A percentile compares a stretch with the other conserved stretches of the same genome.
Evolutionary conservation across 2,888 invertebrate genomes (phyloP).

Genomic region (Suillia variegata): DNA sequence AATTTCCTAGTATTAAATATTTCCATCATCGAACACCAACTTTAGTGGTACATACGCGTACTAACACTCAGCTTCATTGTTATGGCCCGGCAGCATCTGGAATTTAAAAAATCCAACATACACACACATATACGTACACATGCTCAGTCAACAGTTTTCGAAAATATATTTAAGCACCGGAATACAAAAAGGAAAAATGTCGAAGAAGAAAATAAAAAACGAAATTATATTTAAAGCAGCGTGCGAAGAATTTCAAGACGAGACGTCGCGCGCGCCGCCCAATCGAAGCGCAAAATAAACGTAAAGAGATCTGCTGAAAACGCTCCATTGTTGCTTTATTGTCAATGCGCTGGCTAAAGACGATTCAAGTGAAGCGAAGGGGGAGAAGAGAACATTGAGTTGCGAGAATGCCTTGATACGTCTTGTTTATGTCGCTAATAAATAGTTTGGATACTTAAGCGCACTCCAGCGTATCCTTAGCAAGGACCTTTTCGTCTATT

Average conservation of each 20-base stretch:
- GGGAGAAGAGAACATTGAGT: neutral
- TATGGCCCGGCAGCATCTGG: too few species aligned
- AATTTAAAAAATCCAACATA: too few species aligned
- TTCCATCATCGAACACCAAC: too few species aligned
- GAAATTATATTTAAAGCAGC: neutral
- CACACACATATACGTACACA: too few species aligned
- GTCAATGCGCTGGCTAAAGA: too few species aligned
- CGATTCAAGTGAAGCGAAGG: too few species aligned
- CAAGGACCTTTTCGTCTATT: conserved; percentile 27
- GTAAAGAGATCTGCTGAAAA: neutral
- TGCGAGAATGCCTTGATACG: neutral
- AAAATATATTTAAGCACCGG: neutral
- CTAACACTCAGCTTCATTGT: too few species aligned
- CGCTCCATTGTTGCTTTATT: neutral
- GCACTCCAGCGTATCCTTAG: conserved; percentile 1
- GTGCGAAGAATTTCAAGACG: neutral
- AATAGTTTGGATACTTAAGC: conserved; percentile 15
- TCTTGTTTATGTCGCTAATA: conserved; percentile 18
- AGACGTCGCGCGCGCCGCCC: neutral
- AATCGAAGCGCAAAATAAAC: too few species aligned
- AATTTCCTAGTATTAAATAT: too few species aligned
- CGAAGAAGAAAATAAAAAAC: neutral
- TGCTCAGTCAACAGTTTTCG: too few species aligned
- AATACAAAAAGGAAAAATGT: neutral
- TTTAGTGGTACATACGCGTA: too few species aligned